Percentiles rank a stretch among this genome's conserved stretches.
Conservation (phyloP, 1,140 invertebrate species). For the Bilobella aurantiaca region DNA sequence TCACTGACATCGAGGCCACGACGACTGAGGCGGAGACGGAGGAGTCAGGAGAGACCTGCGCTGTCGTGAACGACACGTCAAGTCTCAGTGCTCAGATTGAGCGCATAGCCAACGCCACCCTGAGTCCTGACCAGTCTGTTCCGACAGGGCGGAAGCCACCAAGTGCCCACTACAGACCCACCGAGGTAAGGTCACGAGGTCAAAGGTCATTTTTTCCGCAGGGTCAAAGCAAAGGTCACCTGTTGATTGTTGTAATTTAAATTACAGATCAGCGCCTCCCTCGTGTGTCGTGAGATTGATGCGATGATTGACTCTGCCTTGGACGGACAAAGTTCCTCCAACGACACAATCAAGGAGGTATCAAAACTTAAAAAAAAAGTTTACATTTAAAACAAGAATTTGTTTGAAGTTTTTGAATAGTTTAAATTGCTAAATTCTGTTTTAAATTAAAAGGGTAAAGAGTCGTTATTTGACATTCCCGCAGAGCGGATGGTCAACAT, state of each 20-base stretch:
- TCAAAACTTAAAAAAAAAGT: neutral
- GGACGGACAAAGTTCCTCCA: slow-evolving; percentile 26
- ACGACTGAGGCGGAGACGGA: slow-evolving; percentile 46
- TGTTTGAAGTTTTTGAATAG: neutral
- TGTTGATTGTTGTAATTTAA: neutral
- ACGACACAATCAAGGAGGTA: slow-evolving; percentile 20
- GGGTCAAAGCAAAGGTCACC: neutral
- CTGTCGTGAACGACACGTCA: slow-evolving; percentile 13
- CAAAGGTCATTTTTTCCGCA: neutral
- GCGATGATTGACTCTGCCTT: slow-evolving; percentile 31
- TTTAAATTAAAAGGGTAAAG: too few species aligned
- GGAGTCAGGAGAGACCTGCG: too few species aligned
- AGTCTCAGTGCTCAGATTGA: slow-evolving; percentile 29
- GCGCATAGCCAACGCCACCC: slow-evolving; percentile 24
- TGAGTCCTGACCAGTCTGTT: too few species aligned
- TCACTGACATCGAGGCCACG: slow-evolving; percentile 55
- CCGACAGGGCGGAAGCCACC: too few species aligned
- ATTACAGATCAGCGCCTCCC: slow-evolving; percentile 22
- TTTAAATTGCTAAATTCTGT: too few species aligned
- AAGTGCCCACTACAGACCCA: slow-evolving; percentile 18
- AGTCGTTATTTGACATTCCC: too few species aligned
- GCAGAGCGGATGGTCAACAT: too few species aligned
- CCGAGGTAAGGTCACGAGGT: slow-evolving; percentile 17
- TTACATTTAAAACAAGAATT: neutral
- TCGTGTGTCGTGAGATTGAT: slow-evolving; percentile 29